Evolutionary conservation across 2,113 vertebrate species (phyloP).

Genomic region (Hymenochirus boettgeri): DNA sequence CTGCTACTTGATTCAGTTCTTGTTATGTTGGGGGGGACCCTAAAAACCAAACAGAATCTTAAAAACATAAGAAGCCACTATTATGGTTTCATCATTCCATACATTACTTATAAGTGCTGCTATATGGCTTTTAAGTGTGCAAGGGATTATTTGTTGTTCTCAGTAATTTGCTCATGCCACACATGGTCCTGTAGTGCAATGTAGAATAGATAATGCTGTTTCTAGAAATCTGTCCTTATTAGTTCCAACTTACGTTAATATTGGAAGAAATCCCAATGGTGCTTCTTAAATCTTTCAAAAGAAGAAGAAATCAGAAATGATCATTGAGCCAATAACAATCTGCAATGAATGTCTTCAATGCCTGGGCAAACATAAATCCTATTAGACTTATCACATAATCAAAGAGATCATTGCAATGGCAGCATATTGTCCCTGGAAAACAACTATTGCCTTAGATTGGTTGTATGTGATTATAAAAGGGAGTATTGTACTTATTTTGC

Average conservation of each 20-base stretch:
- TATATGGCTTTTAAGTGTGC: conserved; percentile 48
- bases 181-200: conserved; percentile 37
- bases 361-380: conserved; percentile 58
- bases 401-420: conserved; percentile 49
- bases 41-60: conserved; percentile 27
- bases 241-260: conserved; percentile 49
- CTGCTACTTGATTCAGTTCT: no score
- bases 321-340: conserved; percentile 66
- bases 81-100: conserved; percentile 42
- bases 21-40: conserved; percentile 23
- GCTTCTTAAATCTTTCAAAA: conserved; percentile 70
- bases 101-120: conserved; percentile 47
- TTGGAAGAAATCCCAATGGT: conserved; percentile 79
- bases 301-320: conserved; percentile 54
- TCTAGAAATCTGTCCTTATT: conserved; percentile 38
- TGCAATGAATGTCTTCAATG: conserved; percentile 62
- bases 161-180: conserved; percentile 31
- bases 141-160: no score
- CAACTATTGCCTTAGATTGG: conserved; percentile 89
- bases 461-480: conserved; percentile 64
- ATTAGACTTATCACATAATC: conserved; percentile 48
- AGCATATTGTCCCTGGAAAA: conserved; percentile 74
- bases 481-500: no score
- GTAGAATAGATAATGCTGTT: conserved; percentile 42
- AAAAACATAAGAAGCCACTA: conserved; percentile 34